Conservation (phyloP, 2,797 vertebrate species). For the Hydrolagus colliei region DNA sequence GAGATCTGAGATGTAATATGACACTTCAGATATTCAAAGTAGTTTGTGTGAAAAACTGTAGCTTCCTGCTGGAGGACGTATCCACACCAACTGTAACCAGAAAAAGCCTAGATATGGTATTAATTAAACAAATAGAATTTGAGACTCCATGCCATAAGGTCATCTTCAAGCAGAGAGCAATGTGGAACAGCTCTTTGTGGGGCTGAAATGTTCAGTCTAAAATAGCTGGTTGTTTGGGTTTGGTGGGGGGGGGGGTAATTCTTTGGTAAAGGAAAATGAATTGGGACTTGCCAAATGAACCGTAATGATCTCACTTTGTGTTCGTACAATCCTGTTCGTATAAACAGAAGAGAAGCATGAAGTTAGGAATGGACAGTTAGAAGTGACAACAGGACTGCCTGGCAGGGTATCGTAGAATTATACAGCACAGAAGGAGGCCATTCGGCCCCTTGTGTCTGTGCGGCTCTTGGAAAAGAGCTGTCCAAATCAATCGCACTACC, state of each 20-base stretch:
- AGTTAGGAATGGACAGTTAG: too few species aligned
- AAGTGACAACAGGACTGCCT: too few species aligned
- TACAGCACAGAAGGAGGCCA: too few species aligned
- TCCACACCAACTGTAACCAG: not conserved
- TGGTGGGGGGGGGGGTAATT: not conserved
- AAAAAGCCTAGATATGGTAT: conserved; percentile 18
- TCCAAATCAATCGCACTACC: too few species aligned
- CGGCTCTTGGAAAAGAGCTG: too few species aligned
- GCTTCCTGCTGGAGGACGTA: not conserved
- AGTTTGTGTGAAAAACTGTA: too few species aligned
- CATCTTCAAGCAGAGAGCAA: not conserved
- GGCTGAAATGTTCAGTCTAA: not conserved
- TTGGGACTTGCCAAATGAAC: too few species aligned
- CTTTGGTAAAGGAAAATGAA: not conserved
- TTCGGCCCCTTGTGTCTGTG: too few species aligned
- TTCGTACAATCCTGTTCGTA: too few species aligned
- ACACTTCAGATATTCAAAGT: not conserved
- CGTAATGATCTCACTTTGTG: too few species aligned
- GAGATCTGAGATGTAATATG: not conserved
- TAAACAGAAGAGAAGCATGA: too few species aligned
- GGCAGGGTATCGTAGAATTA: too few species aligned
- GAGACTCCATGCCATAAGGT: not conserved
- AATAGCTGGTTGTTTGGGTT: not conserved
- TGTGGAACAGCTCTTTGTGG: not conserved
- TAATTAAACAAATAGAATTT: not conserved